Conservation (phyloP, 35 echinoderm and acorn worm species). For the Heliocidaris tuberculata region DNA sequence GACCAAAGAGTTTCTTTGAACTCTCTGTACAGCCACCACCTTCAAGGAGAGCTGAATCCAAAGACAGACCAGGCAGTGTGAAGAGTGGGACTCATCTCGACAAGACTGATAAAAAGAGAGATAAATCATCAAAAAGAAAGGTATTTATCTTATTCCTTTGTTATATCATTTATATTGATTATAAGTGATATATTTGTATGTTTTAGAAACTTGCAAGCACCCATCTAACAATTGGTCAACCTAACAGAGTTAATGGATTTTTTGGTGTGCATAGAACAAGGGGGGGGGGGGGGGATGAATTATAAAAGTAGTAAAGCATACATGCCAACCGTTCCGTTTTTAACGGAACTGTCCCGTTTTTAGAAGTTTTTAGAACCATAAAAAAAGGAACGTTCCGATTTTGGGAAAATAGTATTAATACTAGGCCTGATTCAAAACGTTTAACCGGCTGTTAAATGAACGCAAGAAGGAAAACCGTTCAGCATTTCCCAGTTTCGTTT, state of each 20-base stretch:
- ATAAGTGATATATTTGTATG: neutral
- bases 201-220: neutral
- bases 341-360: too few species aligned
- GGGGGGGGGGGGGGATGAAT: neutral
- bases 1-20: too few species aligned
- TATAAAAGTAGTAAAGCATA: neutral
- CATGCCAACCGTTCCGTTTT: too few species aligned
- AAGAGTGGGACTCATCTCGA: slow-evolving; percentile 87
- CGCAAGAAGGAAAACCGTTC: too few species aligned
- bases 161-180: neutral
- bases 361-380: too few species aligned
- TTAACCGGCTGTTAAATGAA: too few species aligned
- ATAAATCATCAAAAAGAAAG: slow-evolving; percentile 96
- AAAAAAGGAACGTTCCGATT: too few species aligned
- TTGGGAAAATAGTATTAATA: too few species aligned
- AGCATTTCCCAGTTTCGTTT: too few species aligned
- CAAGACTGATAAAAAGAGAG: slow-evolving; percentile 92
- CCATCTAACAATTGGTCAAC: neutral
- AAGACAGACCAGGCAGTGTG: slow-evolving; percentile 95
- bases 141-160: slow-evolving; percentile 23
- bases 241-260: too few species aligned
- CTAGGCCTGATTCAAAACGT: too few species aligned
- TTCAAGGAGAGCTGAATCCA: slow-evolving; percentile 87
- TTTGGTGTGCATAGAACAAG: neutral
- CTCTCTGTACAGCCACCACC: slow-evolving; percentile 73